A percentile compares a stretch with the other conserved stretches of the same genome.
Conservation (phyloP, 2,888 invertebrate genomes). For the Xestia rhomboidea region DNA sequence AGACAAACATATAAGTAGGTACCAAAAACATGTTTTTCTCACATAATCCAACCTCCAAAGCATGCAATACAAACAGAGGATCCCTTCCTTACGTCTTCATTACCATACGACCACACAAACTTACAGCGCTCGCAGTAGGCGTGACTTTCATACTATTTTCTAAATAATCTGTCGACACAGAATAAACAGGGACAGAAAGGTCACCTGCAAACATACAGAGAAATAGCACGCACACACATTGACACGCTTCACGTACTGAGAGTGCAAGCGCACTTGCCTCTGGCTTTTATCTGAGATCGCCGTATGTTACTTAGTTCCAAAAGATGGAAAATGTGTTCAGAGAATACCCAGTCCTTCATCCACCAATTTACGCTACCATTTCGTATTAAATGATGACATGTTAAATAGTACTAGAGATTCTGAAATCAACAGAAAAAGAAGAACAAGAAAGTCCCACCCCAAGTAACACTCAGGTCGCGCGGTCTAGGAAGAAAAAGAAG, state of each 20-base stretch:
- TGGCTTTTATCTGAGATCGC: background rate
- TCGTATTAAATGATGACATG: background rate
- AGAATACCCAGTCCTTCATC: background rate
- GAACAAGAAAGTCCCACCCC: background rate
- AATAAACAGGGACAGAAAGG: background rate
- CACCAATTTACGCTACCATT: background rate
- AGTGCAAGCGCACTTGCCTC: background rate
- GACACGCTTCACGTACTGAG: background rate
- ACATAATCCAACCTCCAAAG: slow-evolving; percentile 5
- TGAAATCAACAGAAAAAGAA: background rate
- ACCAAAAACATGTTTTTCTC: background rate
- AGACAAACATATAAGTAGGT: background rate
- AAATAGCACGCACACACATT: background rate
- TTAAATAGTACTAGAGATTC: background rate
- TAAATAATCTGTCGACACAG: slow-evolving; percentile 61
- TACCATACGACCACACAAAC: slow-evolving; percentile 73
- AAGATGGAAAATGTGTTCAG: too few species aligned
- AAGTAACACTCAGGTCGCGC: background rate
- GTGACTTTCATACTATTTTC: slow-evolving; percentile 71
- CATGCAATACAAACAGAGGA: slow-evolving; percentile 21
- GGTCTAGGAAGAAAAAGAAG: background rate
- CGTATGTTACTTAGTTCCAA: background rate
- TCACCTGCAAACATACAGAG: background rate
- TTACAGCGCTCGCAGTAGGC: slow-evolving; percentile 59
- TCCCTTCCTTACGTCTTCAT: slow-evolving; percentile 47